Conservation (phyloP, 1,140 invertebrate genomes). For the Dermatophagoides farinae region DNA sequence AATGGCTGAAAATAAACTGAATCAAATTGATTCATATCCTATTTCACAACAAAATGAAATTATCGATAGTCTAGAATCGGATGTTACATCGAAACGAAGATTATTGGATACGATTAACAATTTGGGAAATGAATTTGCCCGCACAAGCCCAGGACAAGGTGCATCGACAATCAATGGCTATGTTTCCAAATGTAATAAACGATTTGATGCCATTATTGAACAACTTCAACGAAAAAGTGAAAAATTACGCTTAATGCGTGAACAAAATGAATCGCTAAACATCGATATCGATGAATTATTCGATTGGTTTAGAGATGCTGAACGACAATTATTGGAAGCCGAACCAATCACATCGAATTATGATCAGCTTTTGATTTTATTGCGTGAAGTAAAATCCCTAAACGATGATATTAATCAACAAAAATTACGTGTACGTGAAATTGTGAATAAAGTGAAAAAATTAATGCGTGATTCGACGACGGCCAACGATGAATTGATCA, state of each 20-base stretch:
- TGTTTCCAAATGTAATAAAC: slow-evolving; percentile 67
- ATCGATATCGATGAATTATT: slow-evolving; percentile 81
- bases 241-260: slow-evolving; percentile 70
- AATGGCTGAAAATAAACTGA: slow-evolving; percentile 60
- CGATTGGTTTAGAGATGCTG: slow-evolving; percentile 86
- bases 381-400: slow-evolving; percentile 79
- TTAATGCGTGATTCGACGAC: slow-evolving; percentile 77
- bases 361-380: slow-evolving; percentile 61
- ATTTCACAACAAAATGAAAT: slow-evolving; percentile 23
- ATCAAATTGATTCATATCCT: slow-evolving; percentile 42
- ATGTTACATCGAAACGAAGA: slow-evolving; percentile 53
- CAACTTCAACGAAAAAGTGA: slow-evolving; percentile 83
- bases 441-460: slow-evolving; percentile 76
- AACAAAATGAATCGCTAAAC: slow-evolving; percentile 41
- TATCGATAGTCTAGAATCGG: slow-evolving; percentile 45
- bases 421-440: slow-evolving; percentile 67
- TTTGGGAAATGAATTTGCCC: slow-evolving; percentile 70
- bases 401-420: slow-evolving; percentile 88
- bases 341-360: slow-evolving; percentile 76
- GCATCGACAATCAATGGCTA: slow-evolving; percentile 76
- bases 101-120: slow-evolving; percentile 70
- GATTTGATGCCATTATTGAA: slow-evolving; percentile 82
- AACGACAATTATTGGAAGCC: slow-evolving; percentile 55
- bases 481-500: slow-evolving; percentile 66
- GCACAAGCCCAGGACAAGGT: slow-evolving; percentile 67